Percentiles rank a stretch among this genome's conserved stretches.
Conservation (phyloP, 1,140 invertebrate species). For the Maniola jurtina region DNA sequence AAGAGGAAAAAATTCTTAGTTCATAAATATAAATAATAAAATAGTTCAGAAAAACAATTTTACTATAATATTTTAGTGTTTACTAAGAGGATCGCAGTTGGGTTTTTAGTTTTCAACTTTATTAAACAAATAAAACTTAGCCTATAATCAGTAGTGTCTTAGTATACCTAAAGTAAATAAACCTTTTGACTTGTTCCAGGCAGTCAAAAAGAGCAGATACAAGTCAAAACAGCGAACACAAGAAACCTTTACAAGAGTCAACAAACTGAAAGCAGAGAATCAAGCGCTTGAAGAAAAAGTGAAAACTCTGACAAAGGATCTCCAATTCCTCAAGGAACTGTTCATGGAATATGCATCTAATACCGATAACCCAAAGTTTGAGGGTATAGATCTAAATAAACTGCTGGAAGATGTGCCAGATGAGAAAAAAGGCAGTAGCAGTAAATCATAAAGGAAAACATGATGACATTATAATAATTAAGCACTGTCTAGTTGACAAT, state of each 20-base stretch:
- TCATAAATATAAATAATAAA: too few species aligned
- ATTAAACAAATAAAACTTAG: too few species aligned
- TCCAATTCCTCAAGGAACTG: conserved; percentile 92
- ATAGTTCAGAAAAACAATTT: too few species aligned
- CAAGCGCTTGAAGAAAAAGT: conserved; percentile 92
- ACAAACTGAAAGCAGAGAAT: conserved; percentile 89
- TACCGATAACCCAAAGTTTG: conserved; percentile 70
- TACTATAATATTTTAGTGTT: too few species aligned
- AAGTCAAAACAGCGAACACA: conserved; percentile 91
- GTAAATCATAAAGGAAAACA: conserved; percentile 14
- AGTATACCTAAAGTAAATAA: too few species aligned
- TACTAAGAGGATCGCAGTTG: too few species aligned
- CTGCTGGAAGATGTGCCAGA: conserved; percentile 76
- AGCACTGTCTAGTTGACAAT: not conserved
- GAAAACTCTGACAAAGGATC: conserved; percentile 89
- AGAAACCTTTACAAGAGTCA: conserved; percentile 89
- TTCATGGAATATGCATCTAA: conserved; percentile 89
- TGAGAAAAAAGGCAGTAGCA: conserved; percentile 47
- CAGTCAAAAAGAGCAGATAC: conserved; percentile 92
- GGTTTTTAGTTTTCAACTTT: too few species aligned
- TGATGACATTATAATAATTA: not conserved
- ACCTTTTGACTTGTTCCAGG: conserved; percentile 76
- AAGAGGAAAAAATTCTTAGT: too few species aligned
- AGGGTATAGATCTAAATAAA: conserved; percentile 78
- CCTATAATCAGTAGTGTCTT: too few species aligned